These are phyloP conservation scores for Gila orcuttii DNA, from an alignment of 2,113 vertebrate species.

Conservation along the genomic window DNA sequence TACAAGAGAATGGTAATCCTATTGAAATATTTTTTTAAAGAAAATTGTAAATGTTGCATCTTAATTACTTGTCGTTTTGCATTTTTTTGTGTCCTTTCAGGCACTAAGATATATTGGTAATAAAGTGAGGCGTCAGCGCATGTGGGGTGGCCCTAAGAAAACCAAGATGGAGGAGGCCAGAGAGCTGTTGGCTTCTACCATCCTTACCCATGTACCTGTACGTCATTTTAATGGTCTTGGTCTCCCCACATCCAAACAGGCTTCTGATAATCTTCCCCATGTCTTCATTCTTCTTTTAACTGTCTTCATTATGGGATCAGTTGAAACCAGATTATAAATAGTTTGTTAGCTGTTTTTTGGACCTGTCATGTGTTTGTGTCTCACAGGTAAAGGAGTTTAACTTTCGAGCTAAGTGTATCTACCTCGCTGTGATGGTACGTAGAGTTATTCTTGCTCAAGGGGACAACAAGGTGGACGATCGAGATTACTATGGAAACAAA, in stretches of 20 bases:
- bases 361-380: not conserved
- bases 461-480: slow-evolving; percentile 95
- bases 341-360: not conserved
- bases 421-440: slow-evolving; percentile 97
- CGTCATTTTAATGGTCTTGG: slow-evolving; percentile 51
- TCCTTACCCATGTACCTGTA: slow-evolving; percentile 93
- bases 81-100: slow-evolving; percentile 65
- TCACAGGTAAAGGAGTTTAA: slow-evolving; percentile 97
- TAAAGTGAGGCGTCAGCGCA: slow-evolving; percentile 94
- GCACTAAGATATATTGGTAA: slow-evolving; percentile 95
- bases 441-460: slow-evolving; percentile 97
- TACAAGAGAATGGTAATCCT: not conserved
- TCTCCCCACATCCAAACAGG: not conserved
- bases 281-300: not conserved
- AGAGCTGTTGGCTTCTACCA: slow-evolving; percentile 93
- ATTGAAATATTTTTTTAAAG: not conserved
- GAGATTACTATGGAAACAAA: slow-evolving; percentile 99
- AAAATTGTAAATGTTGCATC: not conserved
- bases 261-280: not conserved
- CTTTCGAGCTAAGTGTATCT: slow-evolving; percentile 96
- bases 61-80: not conserved
- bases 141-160: slow-evolving; percentile 99
- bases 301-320: not conserved
- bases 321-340: not conserved
- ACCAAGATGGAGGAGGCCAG: slow-evolving; percentile 98